phyloP scores from a whole-genome alignment of 2,797 vertebrate genomes.

The Clarias platycephalus region DNA sequence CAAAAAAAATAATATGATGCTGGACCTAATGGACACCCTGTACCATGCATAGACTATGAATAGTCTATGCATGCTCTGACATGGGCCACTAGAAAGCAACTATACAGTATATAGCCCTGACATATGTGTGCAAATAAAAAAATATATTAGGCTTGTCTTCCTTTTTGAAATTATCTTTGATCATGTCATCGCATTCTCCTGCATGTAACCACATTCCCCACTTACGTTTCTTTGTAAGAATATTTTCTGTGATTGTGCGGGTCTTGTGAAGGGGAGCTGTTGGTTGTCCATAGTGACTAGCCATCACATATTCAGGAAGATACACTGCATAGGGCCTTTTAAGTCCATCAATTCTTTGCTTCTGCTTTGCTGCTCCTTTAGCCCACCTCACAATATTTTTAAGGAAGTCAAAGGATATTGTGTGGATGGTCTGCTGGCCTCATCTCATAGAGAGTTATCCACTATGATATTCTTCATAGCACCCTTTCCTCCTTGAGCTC shows the following conservation, averaged over 20 bases:
- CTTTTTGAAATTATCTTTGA: conserved; percentile 5
- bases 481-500: conserved; percentile 48
- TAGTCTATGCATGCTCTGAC: neutral
- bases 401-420: conserved; percentile 49
- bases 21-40: neutral
- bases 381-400: conserved; percentile 32
- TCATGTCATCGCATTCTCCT: conserved; percentile 26
- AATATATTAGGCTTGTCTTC: neutral
- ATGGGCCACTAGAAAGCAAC: neutral
- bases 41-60: neutral
- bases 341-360: conserved; percentile 57
- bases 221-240: conserved; percentile 34
- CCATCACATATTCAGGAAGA: conserved; percentile 55
- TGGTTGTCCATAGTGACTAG: conserved; percentile 53
- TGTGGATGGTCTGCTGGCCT: conserved; percentile 34
- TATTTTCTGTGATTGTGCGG: conserved; percentile 48
- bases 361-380: conserved; percentile 44
- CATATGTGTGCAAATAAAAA: conserved; percentile 8
- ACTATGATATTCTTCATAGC: conserved; percentile 49
- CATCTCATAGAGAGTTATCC: conserved; percentile 48
- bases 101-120: neutral
- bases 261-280: conserved; percentile 33
- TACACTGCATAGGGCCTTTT: conserved; percentile 52
- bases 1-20: neutral
- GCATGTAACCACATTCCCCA: neutral